A percentile compares a stretch with the other conserved stretches of the same genome.
Evolutionary conservation across 1,140 invertebrate species (phyloP).

Genomic region (Dendroctonus valens): DNA sequence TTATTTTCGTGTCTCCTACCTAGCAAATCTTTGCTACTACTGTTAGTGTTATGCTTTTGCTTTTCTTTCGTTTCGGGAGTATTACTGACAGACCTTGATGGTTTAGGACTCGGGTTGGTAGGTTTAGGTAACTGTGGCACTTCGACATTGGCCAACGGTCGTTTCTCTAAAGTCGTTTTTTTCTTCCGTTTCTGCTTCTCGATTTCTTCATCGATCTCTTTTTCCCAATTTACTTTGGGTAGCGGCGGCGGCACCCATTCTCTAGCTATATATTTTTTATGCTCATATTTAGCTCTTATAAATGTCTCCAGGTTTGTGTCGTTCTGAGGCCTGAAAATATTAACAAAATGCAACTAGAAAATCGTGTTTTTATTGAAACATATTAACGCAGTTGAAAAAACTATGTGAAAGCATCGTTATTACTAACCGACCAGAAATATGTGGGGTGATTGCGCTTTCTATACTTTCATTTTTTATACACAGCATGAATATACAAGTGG

Average conservation of each 20-base stretch:
- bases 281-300: conserved; percentile 96
- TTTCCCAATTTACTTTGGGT: conserved; percentile 81
- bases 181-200: conserved; percentile 77
- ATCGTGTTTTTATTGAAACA: too few relatives aligned
- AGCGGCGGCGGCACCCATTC: conserved; percentile 90
- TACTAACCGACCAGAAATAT: too few relatives aligned
- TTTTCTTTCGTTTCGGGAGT: conserved; percentile 43
- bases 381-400: background rate
- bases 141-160: conserved; percentile 53
- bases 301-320: conserved; percentile 93
- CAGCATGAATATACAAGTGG: too few relatives aligned
- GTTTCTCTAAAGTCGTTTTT: conserved; percentile 56
- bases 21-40: conserved; percentile 43
- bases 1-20: conserved; percentile 42
- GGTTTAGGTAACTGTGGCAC: conserved; percentile 61
- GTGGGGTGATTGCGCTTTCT: too few relatives aligned
- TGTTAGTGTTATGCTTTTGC: conserved; percentile 44
- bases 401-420: too few relatives aligned
- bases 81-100: conserved; percentile 58
- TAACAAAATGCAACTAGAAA: background rate
- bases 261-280: conserved; percentile 95
- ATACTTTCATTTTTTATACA: too few relatives aligned
- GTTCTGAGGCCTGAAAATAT: conserved; percentile 74
- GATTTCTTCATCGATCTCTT: conserved; percentile 84
- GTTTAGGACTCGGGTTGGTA: conserved; percentile 67